Conservation (phyloP, 2,797 vertebrate genomes). For the Sus cebifrons region DNA sequence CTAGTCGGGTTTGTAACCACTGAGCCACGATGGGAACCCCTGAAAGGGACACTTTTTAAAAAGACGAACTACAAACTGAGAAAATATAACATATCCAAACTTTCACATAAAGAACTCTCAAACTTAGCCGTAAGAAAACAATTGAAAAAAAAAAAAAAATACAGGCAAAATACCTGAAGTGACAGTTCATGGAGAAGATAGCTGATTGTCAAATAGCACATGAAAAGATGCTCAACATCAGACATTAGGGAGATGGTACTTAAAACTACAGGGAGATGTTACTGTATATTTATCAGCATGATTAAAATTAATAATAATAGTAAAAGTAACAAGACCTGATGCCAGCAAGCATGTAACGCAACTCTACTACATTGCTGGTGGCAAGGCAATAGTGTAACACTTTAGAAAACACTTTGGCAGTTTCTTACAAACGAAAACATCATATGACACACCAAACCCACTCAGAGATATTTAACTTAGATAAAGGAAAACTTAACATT, state of each 20-base stretch:
- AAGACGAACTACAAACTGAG: neutral
- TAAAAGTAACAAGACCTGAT: neutral
- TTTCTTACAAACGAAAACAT: slow-evolving; percentile 27
- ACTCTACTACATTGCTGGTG: neutral
- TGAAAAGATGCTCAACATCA: neutral
- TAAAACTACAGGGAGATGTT: neutral
- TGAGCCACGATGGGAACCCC: too few species aligned
- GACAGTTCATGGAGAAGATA: neutral
- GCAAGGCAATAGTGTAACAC: neutral
- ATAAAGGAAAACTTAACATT: slow-evolving; percentile 18
- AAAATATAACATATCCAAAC: neutral
- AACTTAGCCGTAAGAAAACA: neutral
- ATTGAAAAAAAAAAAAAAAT: neutral
- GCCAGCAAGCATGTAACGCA: slow-evolving; percentile 15
- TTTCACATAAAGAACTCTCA: neutral
- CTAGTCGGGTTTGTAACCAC: too few species aligned
- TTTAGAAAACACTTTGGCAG: neutral
- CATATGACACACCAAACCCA: neutral
- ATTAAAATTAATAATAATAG: neutral
- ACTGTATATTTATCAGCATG: neutral
- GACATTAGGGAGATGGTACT: neutral
- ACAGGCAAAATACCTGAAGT: neutral
- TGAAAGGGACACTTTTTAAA: neutral
- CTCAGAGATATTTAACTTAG: neutral
- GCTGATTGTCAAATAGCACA: neutral